Base-by-base conservation (phyloP, 1,140 invertebrate genomes). In the Dendrolimus punctatus region DNA sequence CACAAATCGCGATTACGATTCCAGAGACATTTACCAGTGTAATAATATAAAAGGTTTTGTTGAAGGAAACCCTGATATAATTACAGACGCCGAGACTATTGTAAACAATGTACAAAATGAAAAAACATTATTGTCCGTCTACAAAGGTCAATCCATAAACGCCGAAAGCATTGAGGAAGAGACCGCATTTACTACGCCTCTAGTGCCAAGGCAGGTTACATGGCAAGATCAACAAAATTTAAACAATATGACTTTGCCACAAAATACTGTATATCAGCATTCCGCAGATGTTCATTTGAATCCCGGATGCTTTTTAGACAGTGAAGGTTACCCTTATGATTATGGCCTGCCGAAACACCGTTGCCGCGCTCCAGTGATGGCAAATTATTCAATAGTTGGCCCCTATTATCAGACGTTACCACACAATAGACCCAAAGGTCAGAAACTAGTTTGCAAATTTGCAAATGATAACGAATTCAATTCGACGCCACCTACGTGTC, bases 261-360 rank as follows among this genome's bases (percentile, higher is more conserved):
- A 83, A 45, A 86, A 87, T 61, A 71, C 77, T 37, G 79, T 88
- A 75, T 88, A 90, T 49, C 90, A 91, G 53, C 90, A 91, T 56
- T 89, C 90, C 5, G 90, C 91, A 4, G 91, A 93, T 68, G 91
- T 92, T 8, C 91, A 92, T 66, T 73, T 92, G 8, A 92, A 92
- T 68, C 91, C 91, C 0, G 89, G 90, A 0, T 91, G 90, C 55
- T 91, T 91, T 65, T 82, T 95, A 55, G 94, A 94, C 52, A 90
- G 89, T 41, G 93, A 95, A 53, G 93, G 92, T 0, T 95, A 94
- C 73, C 93, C 93, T 0, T 87, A 93, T 9, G 94, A 96, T 64
- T 95, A 94, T 60, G 94, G 94, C 49, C 78, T 94, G 8, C 93
- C 92, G 1, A 93, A 93, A 68, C 86, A 93, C 39, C 78, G 77